These are phyloP conservation scores for Carposina sasakii DNA, from an alignment of 1,140 invertebrate genomes.

Conservation along the genomic window DNA sequence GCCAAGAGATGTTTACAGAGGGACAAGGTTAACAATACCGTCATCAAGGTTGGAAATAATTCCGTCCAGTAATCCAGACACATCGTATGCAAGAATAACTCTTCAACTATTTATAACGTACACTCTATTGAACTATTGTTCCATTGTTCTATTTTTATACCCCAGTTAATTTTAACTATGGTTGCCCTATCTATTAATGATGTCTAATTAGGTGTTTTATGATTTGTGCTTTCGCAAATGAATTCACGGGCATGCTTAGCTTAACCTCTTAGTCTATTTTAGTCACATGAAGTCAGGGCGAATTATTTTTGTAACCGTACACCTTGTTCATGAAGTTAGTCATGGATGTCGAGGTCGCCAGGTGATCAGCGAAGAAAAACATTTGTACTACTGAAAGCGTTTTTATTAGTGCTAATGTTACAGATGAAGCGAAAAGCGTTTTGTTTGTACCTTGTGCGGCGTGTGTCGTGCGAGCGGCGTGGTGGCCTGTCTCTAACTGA, in stretches of 20 bases:
- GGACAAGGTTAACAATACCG: constrained; percentile 61
- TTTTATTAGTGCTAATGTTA: constrained; percentile 64
- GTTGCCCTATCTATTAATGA: too few relatives aligned
- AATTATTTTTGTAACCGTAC: constrained; percentile 60
- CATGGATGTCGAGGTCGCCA: constrained; percentile 47
- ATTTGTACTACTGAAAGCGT: constrained; percentile 41
- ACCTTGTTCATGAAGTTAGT: constrained; percentile 54
- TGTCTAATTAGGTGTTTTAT: too few relatives aligned
- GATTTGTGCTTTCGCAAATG: too few relatives aligned
- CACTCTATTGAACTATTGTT: too few relatives aligned
- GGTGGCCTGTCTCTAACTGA: constrained; percentile 61
- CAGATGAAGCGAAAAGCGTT: constrained; percentile 35
- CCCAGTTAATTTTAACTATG: too few relatives aligned
- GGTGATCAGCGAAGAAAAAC: constrained; percentile 54
- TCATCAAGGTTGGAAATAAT: constrained; percentile 64
- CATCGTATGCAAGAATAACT: constrained; percentile 38
- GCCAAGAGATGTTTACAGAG: constrained; percentile 41
- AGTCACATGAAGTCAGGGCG: constrained; percentile 56
- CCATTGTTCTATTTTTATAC: constrained; percentile 30
- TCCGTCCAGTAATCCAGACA: constrained; percentile 34
- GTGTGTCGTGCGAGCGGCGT: constrained; percentile 65
- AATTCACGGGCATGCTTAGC: too few relatives aligned
- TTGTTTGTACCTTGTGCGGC: constrained; percentile 59
- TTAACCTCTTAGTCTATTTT: too few relatives aligned
- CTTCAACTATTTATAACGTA: constrained; percentile 12